Evolutionary conservation across 2,888 invertebrate genomes (phyloP), one percentile per base, ranked within the genome.

Genomic region (Lymantria dispar): DNA sequence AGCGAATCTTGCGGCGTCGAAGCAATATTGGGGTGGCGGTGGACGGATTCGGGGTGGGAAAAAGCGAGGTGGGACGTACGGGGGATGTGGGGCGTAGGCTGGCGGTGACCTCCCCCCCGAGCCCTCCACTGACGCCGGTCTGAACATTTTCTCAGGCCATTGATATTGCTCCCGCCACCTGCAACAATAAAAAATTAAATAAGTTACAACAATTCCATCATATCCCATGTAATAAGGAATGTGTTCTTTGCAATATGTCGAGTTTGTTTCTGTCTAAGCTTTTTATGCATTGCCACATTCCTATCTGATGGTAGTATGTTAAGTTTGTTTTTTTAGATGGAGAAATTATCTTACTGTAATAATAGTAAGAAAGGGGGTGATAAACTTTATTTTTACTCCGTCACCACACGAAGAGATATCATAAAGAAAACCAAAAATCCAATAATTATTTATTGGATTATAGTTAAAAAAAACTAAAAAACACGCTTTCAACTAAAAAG

Each of bases 101-200:
- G 90, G 90, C 68, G 90, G 90, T 78, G 90, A 89, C 80, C 90
- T 80, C 72, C 89, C 88, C 80, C 85, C 89, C 47, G 90, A 90
- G 75, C 90, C 88, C 78, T 91, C 90, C 70, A 87, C 86, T 82
- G 90, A 90, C 87, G 89, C 90, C 88, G 90, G 88, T 68, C 90
- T 77, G 74, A 90, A 91, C 90, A 91, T 90, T 60, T 62, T 78
- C 71, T 87, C 89, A 88, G 82, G 82, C 84, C 89, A 89, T 90
- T 76, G 85, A 80, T 78, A 74, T 68, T 75, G 71, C 52, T 68
- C 51, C 68, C 70, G 63, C 72, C 80, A 77, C 76, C 88, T 88
- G 79, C 0, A 81, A 86, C 70, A 79, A 80, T 46, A 14, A 30
- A 56, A 11, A 42, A n/a, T 40, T n/a, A 22, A 38, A 14, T 12